These are phyloP conservation scores for Agrochola circellaris DNA, from an alignment of 2,888 invertebrate species.

Conservation along the genomic window DNA sequence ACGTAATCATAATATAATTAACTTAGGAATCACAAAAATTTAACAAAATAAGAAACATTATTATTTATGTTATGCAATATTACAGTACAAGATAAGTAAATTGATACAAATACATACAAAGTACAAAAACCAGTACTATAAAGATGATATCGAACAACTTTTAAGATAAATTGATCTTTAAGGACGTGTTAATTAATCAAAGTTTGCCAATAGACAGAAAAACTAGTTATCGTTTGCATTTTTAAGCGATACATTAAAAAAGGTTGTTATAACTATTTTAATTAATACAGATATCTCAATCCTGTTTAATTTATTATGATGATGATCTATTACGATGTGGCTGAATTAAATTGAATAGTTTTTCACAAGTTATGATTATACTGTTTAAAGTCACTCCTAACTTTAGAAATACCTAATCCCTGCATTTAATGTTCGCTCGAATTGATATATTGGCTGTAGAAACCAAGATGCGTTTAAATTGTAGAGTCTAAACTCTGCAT, in stretches of 20 bases:
- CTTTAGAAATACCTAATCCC: neutral
- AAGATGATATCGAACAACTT: neutral
- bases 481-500: neutral
- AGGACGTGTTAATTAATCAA: constrained; percentile 19
- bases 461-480: no score
- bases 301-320: constrained; percentile 16
- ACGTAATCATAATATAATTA: neutral
- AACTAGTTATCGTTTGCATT: constrained; percentile 7
- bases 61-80: constrained; percentile 1
- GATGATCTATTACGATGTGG: neutral
- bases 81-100: neutral
- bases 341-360: neutral
- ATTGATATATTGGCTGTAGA: neutral
- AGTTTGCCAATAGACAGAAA: constrained; percentile 9
- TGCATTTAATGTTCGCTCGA: neutral
- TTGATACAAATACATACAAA: neutral
- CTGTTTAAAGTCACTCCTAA: neutral
- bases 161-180: constrained; percentile 16
- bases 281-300: neutral
- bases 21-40: neutral
- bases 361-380: neutral
- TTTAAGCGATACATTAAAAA: constrained; percentile 1
- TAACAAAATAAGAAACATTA: no score
- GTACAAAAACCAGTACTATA: constrained; percentile 17
- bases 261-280: neutral